These are phyloP conservation scores for Chitala chitala DNA, from an alignment of 2,113 vertebrate genomes.

Conservation along the genomic window DNA sequence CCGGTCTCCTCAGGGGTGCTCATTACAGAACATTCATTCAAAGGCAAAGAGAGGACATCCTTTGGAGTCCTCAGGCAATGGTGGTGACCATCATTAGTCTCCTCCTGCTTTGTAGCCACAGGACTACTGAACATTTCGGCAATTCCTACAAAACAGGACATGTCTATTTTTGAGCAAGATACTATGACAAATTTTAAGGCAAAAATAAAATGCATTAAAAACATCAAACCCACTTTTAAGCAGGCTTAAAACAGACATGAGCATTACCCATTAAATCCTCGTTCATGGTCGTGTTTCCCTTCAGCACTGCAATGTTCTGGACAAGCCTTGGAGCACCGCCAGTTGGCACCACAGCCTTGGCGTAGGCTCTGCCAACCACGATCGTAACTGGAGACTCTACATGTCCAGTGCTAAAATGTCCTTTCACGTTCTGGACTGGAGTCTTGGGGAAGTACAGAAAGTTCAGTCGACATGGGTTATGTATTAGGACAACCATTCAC, in stretches of 20 bases:
- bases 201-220: not conserved
- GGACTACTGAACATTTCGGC: constrained; percentile 75
- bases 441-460: constrained; percentile 52
- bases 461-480: not conserved
- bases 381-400: constrained; percentile 49
- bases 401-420: constrained; percentile 71
- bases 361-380: constrained; percentile 68
- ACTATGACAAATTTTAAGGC: not conserved
- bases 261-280: constrained; percentile 72
- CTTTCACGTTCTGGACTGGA: constrained; percentile 55
- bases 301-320: constrained; percentile 51
- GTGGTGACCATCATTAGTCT: not conserved
- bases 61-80: constrained; percentile 29
- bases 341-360: constrained; percentile 33
- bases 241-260: not conserved
- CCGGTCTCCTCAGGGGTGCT: constrained; percentile 75
- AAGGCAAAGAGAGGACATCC: not conserved
- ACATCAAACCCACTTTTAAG: not conserved
- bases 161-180: not conserved
- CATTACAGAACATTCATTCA: constrained; percentile 60
- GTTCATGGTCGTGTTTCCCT: constrained; percentile 61
- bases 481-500: no score
- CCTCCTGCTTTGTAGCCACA: constrained; percentile 36
- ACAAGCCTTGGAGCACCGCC: constrained; percentile 65
- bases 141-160: constrained; percentile 35